Evolutionary conservation across 1,140 invertebrate species (phyloP).

Genomic region (Sitobion miscanthi): DNA sequence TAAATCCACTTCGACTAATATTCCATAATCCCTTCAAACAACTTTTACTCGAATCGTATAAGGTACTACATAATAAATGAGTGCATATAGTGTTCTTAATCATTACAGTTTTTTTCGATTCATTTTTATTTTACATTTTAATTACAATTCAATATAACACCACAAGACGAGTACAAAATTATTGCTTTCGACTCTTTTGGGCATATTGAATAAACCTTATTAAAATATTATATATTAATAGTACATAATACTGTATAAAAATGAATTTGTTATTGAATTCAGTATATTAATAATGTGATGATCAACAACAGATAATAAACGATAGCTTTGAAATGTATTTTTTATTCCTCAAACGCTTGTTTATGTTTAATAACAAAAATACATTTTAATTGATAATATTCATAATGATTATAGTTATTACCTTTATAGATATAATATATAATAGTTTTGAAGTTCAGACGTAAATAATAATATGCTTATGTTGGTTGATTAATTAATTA

Average conservation of each 20-base stretch:
- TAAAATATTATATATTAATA: background rate
- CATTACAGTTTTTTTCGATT: background rate
- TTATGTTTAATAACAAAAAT: too few species aligned
- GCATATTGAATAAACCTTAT: background rate
- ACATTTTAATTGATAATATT: too few species aligned
- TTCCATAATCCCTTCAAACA: background rate
- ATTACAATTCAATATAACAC: background rate
- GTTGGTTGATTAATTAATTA: too few species aligned
- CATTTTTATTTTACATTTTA: background rate
- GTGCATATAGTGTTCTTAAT: background rate
- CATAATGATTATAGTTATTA: too few species aligned
- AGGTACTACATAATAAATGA: background rate
- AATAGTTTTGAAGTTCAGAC: too few species aligned
- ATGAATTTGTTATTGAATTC: background rate
- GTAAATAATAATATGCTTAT: too few species aligned
- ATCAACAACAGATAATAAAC: background rate
- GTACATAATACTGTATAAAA: background rate
- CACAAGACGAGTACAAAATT: background rate
- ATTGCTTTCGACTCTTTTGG: background rate
- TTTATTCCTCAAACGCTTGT: background rate
- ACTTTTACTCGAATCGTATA: background rate
- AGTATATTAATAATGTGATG: background rate
- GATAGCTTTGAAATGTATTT: background rate
- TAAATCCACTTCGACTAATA: background rate
- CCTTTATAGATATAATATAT: too few species aligned